These are phyloP conservation scores for Araneus ventricosus DNA, from an alignment of 1,140 invertebrate species.

Conservation along the genomic window DNA sequence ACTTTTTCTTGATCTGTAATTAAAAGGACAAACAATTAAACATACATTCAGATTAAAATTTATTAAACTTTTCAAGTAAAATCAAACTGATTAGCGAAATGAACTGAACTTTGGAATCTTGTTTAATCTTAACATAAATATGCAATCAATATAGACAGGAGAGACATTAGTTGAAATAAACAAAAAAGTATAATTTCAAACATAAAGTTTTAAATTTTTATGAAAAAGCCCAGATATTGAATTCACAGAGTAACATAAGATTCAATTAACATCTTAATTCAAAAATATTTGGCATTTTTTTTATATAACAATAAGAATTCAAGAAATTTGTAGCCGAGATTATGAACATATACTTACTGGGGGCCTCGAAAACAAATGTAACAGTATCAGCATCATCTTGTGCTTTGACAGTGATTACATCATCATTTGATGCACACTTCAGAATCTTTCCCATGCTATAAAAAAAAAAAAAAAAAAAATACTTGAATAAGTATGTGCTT, in stretches of 20 bases:
- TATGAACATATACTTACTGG: conserved; percentile 81
- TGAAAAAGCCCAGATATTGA: too few species aligned
- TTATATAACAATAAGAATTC: too few species aligned
- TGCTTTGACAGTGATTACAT: conserved; percentile 97
- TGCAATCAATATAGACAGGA: too few species aligned
- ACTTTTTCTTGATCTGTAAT: conserved; percentile 90
- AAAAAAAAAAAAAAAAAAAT: conserved; percentile 78
- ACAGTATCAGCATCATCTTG: conserved; percentile 98
- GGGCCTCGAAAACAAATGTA: conserved; percentile 97
- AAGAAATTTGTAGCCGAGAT: background rate
- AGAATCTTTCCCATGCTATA: conserved; percentile 96
- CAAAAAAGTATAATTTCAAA: too few species aligned
- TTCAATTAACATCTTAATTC: too few species aligned
- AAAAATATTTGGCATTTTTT: too few species aligned
- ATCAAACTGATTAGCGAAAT: too few species aligned
- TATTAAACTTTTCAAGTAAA: too few species aligned
- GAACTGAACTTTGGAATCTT: too few species aligned
- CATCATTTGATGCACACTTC: conserved; percentile 96
- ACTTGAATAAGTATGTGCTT: background rate
- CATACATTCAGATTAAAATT: background rate
- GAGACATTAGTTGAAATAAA: too few species aligned
- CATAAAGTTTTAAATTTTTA: background rate
- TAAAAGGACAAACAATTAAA: background rate
- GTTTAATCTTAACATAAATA: too few species aligned
- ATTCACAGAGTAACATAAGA: too few species aligned